phyloP scores from a whole-genome alignment of 2,797 vertebrate genomes.

The Triplophysa yarkandensis region DNA sequence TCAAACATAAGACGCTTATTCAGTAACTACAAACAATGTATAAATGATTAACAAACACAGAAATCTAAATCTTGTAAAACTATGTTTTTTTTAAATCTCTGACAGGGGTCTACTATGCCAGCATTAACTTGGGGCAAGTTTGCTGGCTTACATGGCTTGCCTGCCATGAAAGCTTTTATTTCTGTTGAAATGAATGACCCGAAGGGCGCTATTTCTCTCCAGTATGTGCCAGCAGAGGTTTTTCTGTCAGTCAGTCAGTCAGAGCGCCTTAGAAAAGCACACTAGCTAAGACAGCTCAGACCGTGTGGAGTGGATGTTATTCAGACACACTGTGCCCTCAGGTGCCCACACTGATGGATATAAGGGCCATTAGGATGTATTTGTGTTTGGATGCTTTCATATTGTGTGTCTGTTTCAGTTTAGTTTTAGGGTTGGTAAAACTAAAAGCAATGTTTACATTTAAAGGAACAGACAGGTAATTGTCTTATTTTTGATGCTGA shows the following conservation, averaged over 20 bases:
- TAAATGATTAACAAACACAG: neutral
- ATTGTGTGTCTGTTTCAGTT: slow-evolving; percentile 55
- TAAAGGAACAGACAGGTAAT: neutral
- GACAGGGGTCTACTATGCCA: slow-evolving; percentile 20
- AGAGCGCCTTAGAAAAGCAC: slow-evolving; percentile 38
- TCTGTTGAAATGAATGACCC: slow-evolving; percentile 58
- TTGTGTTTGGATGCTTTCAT: slow-evolving; percentile 35
- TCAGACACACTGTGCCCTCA: slow-evolving; percentile 59
- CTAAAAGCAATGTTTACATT: neutral
- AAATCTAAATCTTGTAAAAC: no score
- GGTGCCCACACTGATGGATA: slow-evolving; percentile 59
- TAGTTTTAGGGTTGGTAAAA: neutral
- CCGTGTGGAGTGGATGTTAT: slow-evolving; percentile 38
- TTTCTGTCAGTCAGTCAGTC: slow-evolving; percentile 52
- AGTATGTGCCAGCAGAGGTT: slow-evolving; percentile 54
- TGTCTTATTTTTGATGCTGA: neutral
- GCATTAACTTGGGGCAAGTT: slow-evolving; percentile 33
- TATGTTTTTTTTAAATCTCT: slow-evolving; percentile 2
- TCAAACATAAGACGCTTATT: neutral
- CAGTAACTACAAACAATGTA: neutral
- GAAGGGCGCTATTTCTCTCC: slow-evolving; percentile 57
- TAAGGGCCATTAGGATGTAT: slow-evolving; percentile 63
- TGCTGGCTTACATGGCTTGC: slow-evolving; percentile 53
- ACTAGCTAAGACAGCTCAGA: slow-evolving; percentile 44
- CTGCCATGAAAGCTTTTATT: slow-evolving; percentile 60